Evolutionary conservation across 2,888 invertebrate species (phyloP).

Genomic region (Pollenia amentaria): DNA sequence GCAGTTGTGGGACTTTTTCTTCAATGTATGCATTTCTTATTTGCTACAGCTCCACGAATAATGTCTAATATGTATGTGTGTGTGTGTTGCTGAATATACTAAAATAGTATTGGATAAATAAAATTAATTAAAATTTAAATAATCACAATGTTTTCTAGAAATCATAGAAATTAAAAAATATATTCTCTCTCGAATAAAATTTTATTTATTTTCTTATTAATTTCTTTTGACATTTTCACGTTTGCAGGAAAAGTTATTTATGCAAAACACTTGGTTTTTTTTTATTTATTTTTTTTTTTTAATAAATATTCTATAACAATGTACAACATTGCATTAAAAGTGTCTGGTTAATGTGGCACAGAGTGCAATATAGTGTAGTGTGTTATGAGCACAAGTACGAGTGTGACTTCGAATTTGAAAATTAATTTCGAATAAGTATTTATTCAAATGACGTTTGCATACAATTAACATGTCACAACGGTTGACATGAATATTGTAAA

Average conservation of each 20-base stretch:
- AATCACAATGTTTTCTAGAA: neutral
- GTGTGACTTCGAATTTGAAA: neutral
- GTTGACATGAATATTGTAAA: slow-evolving; percentile 60
- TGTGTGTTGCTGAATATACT: too few relatives aligned
- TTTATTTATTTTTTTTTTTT: neutral
- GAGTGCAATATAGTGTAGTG: slow-evolving; percentile 44
- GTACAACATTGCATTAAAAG: neutral
- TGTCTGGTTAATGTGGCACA: slow-evolving; percentile 14
- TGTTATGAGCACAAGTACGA: slow-evolving; percentile 50
- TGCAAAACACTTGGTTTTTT: slow-evolving; percentile 21
- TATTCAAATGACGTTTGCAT: slow-evolving; percentile 63
- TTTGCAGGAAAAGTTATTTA: slow-evolving; percentile 62
- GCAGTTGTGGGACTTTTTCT: too few relatives aligned
- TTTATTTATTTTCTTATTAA: slow-evolving; percentile 33
- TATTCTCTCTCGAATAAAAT: neutral
- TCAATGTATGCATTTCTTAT: too few relatives aligned
- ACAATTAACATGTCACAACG: slow-evolving; percentile 67
- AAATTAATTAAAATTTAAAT: too few relatives aligned
- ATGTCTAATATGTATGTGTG: too few relatives aligned
- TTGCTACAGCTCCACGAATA: too few relatives aligned
- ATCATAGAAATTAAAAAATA: neutral
- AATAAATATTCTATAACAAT: slow-evolving; percentile 7
- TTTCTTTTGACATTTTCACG: slow-evolving; percentile 62
- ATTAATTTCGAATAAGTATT: neutral
- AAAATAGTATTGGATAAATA: too few relatives aligned